Base-by-base conservation (phyloP, 1,140 invertebrate species). In the Agrypnia vestita region DNA sequence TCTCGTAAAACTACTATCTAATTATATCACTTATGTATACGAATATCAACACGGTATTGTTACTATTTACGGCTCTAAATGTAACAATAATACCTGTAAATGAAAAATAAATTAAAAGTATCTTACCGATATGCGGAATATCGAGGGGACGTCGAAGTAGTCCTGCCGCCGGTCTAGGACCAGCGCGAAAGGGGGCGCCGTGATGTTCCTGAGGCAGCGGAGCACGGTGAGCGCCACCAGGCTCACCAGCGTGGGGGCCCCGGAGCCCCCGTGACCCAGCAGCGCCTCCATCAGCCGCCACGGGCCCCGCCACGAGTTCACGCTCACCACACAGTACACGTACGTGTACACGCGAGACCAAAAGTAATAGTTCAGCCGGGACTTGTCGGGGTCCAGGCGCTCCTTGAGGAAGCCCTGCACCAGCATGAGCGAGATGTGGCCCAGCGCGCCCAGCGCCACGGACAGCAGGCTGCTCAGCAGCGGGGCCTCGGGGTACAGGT, bases 261-360 rank as follows among this genome's bases (percentile, higher is more conserved):
- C 89, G 17, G 92, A 91, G 74, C 88, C 86, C 0, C 91, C 86
- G 43, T 91, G 90, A 11, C 93, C 93, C 7, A 93, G 94, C 84
- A 93, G 92, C 79, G 92, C 87, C 84, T 96, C 95, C 84, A 96
- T 89, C 4, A 94, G 87, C 74, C 92, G 88, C 95, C 95, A 97
- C 9, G 94, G 91, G 0, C 96, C 95, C 0, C 95, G 90, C 95
- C 95, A 97, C 25, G 94, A 94, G 84, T 95, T 96, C 8, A 96
- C 95, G 84, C 95, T 96, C 47, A 93, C 92, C 76, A 95, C 91
- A 0, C 93, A 94, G 83, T 94, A 96, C 61, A 94, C 85, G 69
- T 91, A 90, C 3, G 96, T 96, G 84, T 96, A 96, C 12, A 94
- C 61, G 12, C 95, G 90, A 15, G 95, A 96, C 11, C 91, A 87